Base-by-base conservation (phyloP, 2,113 vertebrate genomes). In the Fregetta grallaria region DNA sequence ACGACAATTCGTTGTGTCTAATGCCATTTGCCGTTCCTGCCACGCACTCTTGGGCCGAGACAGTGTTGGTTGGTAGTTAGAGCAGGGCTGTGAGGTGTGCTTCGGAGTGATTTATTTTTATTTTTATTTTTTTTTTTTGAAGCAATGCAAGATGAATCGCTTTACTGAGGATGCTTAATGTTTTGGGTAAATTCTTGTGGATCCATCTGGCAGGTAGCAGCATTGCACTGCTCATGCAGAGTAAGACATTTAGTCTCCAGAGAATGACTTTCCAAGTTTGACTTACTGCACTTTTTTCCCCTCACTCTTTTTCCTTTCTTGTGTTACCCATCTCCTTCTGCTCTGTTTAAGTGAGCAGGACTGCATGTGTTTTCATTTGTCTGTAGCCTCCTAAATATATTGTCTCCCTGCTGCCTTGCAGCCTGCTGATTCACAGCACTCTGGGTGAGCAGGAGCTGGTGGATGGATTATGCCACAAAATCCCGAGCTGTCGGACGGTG, bases 211-310 rank as follows among this genome's bases (percentile, higher is more conserved):
- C 45, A 34, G 44, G 50, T 36, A 85, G 20, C 32, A 55, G 70
- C 52, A 34, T 9, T 77, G 47, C 8, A 29, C 25, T 49, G 50
- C 0, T 0, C 13, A 0, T 53, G 13, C 1, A 3, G 42, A 20
- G 3, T 73, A 38, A 74, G 56, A 67, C n/a, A 18, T 59, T 38
- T 72, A 16, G 34, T 34, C 4, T 40, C 47, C 30, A 49, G 70
- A 67, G 53, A 93, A 58, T n/a, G 30, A 53, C 44, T 73, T 67
- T 55, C n/a, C 12, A 38, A n/a, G 15, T 72, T 78, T 1, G 1
- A 30, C 58, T 49, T 25, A 25, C 7, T 71, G 80, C 22, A 49
- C 18, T 45, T 85, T 50, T 91, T 45, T 44, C 5, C 4, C 72
- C 14, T 50, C 10, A 1, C 26, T 61, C n/a, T 47, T 76, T 68